phyloP scores from a whole-genome alignment of 2,888 invertebrate genomes.

The Sinohyriopsis cumingii region DNA sequence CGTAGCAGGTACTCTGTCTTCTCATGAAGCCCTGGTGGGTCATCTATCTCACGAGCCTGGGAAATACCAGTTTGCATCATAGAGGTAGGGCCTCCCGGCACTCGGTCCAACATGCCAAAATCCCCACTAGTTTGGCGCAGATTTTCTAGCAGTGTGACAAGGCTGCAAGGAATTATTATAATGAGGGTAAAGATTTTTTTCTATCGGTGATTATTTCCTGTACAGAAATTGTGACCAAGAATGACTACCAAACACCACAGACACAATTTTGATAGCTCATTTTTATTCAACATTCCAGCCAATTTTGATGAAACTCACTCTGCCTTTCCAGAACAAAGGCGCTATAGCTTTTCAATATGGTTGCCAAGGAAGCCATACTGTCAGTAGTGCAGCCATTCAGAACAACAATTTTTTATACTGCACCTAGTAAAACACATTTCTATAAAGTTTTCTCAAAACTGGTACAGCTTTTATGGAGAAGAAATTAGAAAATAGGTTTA shows the following conservation, averaged over 20 bases:
- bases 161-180: slow-evolving; percentile 60
- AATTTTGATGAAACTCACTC: not conserved
- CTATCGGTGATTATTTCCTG: no score
- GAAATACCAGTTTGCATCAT: slow-evolving; percentile 95
- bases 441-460: no score
- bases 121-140: slow-evolving; percentile 76
- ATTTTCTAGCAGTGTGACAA: slow-evolving; percentile 86
- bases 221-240: not conserved
- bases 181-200: not conserved
- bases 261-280: not conserved
- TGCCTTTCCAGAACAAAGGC: no score
- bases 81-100: slow-evolving; percentile 76
- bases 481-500: no score
- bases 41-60: slow-evolving; percentile 89
- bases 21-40: slow-evolving; percentile 94
- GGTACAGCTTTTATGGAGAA: no score
- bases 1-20: slow-evolving; percentile 94
- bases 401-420: no score
- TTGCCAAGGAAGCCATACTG: no score
- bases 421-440: no score
- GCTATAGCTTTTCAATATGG: not conserved
- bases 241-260: not conserved
- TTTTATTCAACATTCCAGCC: not conserved
- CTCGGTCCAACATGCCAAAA: slow-evolving; percentile 78
- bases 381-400: no score